Conservation (phyloP, 2,113 vertebrate genomes). For the Brachyistius frenatus region DNA sequence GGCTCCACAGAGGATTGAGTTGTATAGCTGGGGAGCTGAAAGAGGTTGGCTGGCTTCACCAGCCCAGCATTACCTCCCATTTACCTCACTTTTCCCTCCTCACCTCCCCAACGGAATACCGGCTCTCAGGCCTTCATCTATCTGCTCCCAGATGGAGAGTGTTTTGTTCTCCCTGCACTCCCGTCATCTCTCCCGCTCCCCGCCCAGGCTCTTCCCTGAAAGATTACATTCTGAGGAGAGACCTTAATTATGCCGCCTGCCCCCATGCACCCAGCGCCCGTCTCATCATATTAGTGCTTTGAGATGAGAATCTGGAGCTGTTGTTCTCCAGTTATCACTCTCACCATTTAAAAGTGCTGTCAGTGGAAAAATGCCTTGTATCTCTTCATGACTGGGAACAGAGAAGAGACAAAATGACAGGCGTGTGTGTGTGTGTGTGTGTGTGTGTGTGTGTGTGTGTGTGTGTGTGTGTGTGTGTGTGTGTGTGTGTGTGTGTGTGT, state of each 20-base stretch:
- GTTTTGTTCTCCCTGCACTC: constrained; percentile 79
- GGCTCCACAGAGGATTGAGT: constrained; percentile 77
- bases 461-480: not conserved
- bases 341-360: constrained; percentile 75
- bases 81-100: constrained; percentile 75
- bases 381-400: constrained; percentile 44
- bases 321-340: constrained; percentile 80
- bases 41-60: constrained; percentile 76
- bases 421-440: not conserved
- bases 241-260: constrained; percentile 83
- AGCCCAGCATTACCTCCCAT: constrained; percentile 82
- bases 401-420: constrained; percentile 45
- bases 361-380: constrained; percentile 64
- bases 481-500: not conserved
- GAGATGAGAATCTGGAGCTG: constrained; percentile 79
- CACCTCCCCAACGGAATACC: constrained; percentile 76
- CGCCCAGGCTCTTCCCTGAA: constrained; percentile 71
- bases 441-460: not conserved
- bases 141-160: constrained; percentile 79
- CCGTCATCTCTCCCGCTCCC: constrained; percentile 72
- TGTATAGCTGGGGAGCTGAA: constrained; percentile 77
- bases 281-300: constrained; percentile 83
- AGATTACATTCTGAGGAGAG: constrained; percentile 82
- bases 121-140: constrained; percentile 79
- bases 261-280: constrained; percentile 73